Percentiles rank a stretch among this genome's conserved stretches.
Conservation (phyloP, 2,797 vertebrate species). For the Gymnocypris eckloni region DNA sequence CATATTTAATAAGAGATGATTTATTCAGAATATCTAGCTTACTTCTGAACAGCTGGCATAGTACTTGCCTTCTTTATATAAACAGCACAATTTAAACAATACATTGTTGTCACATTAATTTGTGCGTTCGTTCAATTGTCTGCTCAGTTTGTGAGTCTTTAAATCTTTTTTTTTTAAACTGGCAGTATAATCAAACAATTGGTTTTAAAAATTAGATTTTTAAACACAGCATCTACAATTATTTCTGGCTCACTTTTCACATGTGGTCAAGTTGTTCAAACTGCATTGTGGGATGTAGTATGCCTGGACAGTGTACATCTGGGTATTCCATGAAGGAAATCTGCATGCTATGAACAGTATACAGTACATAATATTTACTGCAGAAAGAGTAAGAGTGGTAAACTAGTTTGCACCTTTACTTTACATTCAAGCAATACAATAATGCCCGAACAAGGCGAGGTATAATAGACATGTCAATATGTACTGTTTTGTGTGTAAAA, state of each 20-base stretch:
- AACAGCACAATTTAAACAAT: not conserved
- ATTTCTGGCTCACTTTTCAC: not conserved
- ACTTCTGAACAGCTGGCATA: not conserved
- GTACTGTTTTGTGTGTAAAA: constrained; percentile 86
- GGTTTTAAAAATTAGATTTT: not conserved
- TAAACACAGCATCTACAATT: not conserved
- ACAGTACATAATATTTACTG: not conserved
- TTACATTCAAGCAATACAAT: not conserved
- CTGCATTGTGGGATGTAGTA: not conserved
- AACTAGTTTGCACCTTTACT: not conserved
- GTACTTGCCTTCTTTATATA: not conserved
- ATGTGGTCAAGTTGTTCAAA: not conserved
- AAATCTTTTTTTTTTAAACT: not conserved
- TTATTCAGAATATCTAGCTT: not conserved
- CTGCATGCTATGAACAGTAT: not conserved
- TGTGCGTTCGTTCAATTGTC: not conserved
- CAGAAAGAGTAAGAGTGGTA: not conserved
- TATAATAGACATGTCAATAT: constrained; percentile 80
- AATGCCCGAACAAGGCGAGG: not conserved
- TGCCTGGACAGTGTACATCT: not conserved
- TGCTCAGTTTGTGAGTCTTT: not conserved
- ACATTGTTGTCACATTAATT: not conserved
- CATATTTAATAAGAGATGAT: constrained; percentile 19
- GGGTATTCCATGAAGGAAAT: not conserved
- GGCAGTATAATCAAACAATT: not conserved